A percentile compares a stretch with the other conserved stretches of the same genome.
Evolutionary conservation across 2,797 vertebrate genomes (phyloP).

Genomic region (Numenius phaeopus): DNA sequence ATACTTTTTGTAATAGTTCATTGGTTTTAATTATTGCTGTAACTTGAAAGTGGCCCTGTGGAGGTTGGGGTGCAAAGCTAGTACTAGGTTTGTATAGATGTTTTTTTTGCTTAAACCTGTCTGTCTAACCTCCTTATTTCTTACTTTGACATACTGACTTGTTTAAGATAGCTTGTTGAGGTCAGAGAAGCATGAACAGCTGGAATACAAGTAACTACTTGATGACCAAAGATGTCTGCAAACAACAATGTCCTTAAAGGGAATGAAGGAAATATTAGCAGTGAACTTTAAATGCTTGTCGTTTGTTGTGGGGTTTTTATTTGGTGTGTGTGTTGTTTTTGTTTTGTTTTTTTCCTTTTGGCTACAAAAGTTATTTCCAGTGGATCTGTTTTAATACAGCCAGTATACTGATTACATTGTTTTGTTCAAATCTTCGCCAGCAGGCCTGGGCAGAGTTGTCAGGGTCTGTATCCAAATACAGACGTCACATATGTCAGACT

Average conservation of each 20-base stretch:
- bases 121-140: background rate
- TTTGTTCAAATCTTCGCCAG: background rate
- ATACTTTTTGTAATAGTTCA: constrained; percentile 64
- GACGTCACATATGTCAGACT: background rate
- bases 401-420: background rate
- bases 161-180: background rate
- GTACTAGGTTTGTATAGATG: background rate
- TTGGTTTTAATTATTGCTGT: constrained; percentile 61
- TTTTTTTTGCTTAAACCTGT: background rate
- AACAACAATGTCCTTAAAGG: background rate
- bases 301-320: background rate
- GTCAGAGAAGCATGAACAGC: background rate
- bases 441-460: background rate
- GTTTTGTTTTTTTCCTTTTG: background rate
- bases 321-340: background rate
- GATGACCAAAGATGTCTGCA: background rate
- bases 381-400: background rate
- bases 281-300: background rate
- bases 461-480: background rate
- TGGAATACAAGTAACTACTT: background rate
- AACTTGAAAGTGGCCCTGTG: background rate
- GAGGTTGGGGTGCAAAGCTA: background rate
- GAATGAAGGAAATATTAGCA: background rate
- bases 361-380: background rate
- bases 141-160: background rate